Evolutionary conservation across 2,888 invertebrate species (phyloP), one percentile per base, ranked within the genome.

Genomic region (Oligia strigilis): DNA sequence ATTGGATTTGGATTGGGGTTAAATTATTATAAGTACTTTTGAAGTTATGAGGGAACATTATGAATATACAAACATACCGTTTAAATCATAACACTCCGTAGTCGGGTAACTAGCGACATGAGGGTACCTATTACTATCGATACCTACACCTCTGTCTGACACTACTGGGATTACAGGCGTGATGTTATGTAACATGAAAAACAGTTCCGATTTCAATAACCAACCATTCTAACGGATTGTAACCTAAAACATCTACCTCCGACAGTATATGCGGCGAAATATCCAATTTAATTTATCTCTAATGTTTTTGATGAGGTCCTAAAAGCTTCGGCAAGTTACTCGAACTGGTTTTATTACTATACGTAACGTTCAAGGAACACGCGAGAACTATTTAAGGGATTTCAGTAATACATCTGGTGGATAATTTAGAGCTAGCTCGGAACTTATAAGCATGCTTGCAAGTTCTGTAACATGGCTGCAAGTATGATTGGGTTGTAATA

Each of bases 281-380:
- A 77, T 85, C 82, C 76, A 77, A 67, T 86, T 74, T 62, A 69
- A 87, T 82, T 73, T 76, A 80, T 82, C 77, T 73, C 72, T 80
- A 83, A 87, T 75, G 85, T 81, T 83, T 80, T 76, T 76, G 75
- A 76, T 86, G 77, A 71, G 80, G 80, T 80, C 60, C 71, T 72
- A 80, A 83, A 86, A 87, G 77, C 80, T 80, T 80, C 72, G 36
- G 55, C 67, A 73, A 83, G 83, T 87, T 78, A 80, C 58, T 77
- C 77, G 70, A 87, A 87, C 86, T 76, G 78, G 88, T 87, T 86
- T 86, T 83, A 86, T 85, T 72, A 74, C 74, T 52, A 75, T 17
- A 78, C 76, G 88, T 87, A 87, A 87, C 78, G 88, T 80, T 80
- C 49, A 19, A 66, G 67, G 67, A 86, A 72, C 86, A 86, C 86